These are phyloP conservation scores for Gymnothorax javanicus DNA, from an alignment of 2,797 vertebrate species.

Conservation along the genomic window DNA sequence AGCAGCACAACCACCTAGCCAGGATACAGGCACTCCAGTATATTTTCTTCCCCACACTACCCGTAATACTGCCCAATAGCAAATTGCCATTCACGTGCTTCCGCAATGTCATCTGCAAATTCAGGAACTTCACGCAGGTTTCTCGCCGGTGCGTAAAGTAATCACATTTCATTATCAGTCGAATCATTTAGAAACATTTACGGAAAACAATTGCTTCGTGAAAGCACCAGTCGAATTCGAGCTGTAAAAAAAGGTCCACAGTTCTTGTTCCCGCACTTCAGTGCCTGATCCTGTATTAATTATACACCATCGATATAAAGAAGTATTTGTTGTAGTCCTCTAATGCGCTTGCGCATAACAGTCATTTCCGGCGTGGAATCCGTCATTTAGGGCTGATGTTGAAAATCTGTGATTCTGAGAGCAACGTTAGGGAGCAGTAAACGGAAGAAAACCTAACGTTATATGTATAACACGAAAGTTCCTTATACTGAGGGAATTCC, in stretches of 20 bases:
- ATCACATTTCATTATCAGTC: too few species aligned
- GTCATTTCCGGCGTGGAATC: conserved; percentile 11
- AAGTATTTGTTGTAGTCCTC: neutral
- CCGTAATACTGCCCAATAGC: too few species aligned
- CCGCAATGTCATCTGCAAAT: too few species aligned
- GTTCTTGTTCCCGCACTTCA: neutral
- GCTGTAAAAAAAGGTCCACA: neutral
- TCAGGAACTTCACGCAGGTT: too few species aligned
- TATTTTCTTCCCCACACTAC: too few species aligned
- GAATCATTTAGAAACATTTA: too few species aligned
- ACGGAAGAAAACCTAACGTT: neutral
- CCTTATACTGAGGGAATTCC: conserved; percentile 47
- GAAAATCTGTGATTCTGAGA: neutral
- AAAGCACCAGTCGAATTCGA: neutral
- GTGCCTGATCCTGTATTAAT: too few species aligned
- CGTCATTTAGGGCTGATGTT: neutral
- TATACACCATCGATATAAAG: neutral
- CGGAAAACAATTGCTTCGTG: too few species aligned
- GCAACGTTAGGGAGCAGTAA: neutral
- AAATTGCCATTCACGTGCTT: too few species aligned
- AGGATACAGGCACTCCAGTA: too few species aligned
- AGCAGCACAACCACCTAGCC: too few species aligned
- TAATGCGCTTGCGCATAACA: neutral
- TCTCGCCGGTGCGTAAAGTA: too few species aligned
- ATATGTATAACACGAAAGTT: neutral